Evolutionary conservation across 30 jellyfish, hydroid and myxozoan species (phyloP), one percentile per base, ranked within the genome.

Genomic region (Pseudorhiza aurosa): DNA sequence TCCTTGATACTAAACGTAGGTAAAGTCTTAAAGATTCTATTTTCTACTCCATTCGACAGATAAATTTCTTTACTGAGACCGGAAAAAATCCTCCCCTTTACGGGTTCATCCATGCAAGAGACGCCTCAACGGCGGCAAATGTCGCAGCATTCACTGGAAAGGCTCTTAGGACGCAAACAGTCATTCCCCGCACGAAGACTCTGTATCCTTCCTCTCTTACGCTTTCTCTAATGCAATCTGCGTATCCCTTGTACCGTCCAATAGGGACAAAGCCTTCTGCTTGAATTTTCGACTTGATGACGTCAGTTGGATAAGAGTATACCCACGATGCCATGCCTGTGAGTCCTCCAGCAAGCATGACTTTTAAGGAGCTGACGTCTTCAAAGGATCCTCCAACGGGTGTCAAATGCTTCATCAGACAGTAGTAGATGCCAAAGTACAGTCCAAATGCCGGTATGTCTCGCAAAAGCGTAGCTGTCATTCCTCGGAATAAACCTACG

Each of bases 101-200:
- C 53, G 68, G 51, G 21, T 56, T 33, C 47, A 62, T 24, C 4
- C 72, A 17, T 17, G 55, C 72, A 43, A 90, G 75, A 7, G 75
- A 60, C 35, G 65, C 58, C 45, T 80, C 81, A 0, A 93, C 99
- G 7, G 96, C 92, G 0, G 75, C 69, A 70, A 93, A 82, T 27
- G 97, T 88, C 5, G 87, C 97, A 19, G 97, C 99, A 46, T 93
- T 93, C 17, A 82, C 96, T 2, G 99, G 99, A 68, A 93, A 87
- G 1, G 99, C 99, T 17, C 99, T 40, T 5, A 87, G 5, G 15
- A 93, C 33, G 30, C 97, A 81, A 14, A 88, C 89, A 12, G 67
- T 22, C 55, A 93, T 32, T 5, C 99, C 99, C 26, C 97, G 72
- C 15, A 60, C 35, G 62, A 93, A 93, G 18, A 83, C 96, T 12